A percentile compares a stretch with the other conserved stretches of the same genome.
Evolutionary conservation across 23 tunicate genomes (phyloP).

Genomic region (Botrylloides violaceus): DNA sequence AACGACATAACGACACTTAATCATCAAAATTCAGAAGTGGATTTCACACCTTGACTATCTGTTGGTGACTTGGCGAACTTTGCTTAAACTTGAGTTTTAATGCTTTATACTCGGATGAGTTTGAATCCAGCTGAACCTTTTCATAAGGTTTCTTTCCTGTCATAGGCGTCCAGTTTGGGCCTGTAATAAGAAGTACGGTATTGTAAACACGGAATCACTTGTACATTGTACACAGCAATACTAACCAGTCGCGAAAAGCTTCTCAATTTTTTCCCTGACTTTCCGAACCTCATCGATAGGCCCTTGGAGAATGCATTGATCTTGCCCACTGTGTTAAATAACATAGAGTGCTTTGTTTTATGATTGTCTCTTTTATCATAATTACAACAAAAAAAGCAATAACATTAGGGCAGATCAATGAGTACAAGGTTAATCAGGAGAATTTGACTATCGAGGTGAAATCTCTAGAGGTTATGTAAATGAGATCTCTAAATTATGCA

Average conservation of each 20-base stretch:
- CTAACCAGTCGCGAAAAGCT: neutral
- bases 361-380: no score
- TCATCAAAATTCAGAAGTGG: no score
- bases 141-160: neutral
- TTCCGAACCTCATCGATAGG: neutral
- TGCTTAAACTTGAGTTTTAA: neutral
- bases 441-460: no score
- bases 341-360: no score
- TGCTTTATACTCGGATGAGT: constrained; percentile 6
- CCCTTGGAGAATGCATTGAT: neutral
- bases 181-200: constrained; percentile 11
- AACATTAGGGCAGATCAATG: no score
- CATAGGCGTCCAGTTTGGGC: constrained; percentile 33
- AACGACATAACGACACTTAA: no score
- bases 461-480: no score
- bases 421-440: no score
- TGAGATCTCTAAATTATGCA: no score
- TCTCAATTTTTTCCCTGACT: neutral
- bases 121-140: constrained; percentile 9
- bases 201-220: no score
- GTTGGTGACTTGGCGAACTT: constrained; percentile 16
- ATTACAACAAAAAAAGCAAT: no score
- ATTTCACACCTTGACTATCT: constrained; percentile 6
- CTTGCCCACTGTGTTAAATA: neutral
- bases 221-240: constrained; percentile 5